Conservation (phyloP, 2,888 invertebrate genomes). For the Calliscelio sp. region DNA sequence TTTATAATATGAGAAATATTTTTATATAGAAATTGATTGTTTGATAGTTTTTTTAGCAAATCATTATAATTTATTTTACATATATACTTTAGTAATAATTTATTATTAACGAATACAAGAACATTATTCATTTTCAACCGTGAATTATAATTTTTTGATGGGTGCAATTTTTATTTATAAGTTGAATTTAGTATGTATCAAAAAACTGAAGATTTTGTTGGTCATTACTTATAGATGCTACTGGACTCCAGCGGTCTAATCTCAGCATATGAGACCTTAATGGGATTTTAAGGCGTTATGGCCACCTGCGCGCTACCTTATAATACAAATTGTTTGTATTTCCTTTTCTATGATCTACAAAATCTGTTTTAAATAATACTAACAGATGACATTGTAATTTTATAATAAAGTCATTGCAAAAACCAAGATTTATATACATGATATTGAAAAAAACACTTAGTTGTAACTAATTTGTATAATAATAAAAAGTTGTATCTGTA, state of each 20-base stretch:
- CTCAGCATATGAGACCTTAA: slow-evolving; percentile 85
- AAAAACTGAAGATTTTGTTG: slow-evolving; percentile 77
- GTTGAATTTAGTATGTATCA: slow-evolving; percentile 59
- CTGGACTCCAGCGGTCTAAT: slow-evolving; percentile 84
- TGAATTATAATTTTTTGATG: neutral
- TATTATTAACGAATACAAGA: too few relatives aligned
- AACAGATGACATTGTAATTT: neutral
- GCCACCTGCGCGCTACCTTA: slow-evolving; percentile 83
- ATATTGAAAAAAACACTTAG: too few relatives aligned
- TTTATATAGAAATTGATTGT: too few relatives aligned
- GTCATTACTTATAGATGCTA: slow-evolving; percentile 85
- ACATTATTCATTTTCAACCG: too few relatives aligned
- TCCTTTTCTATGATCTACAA: slow-evolving; percentile 74
- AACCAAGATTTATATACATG: neutral
- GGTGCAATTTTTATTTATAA: neutral
- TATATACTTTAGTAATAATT: too few relatives aligned
- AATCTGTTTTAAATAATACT: slow-evolving; percentile 14
- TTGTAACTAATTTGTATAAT: too few relatives aligned
- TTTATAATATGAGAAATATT: too few relatives aligned
- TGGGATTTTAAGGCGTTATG: slow-evolving; percentile 85
- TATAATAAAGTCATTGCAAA: neutral
- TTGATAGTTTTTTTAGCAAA: too few relatives aligned
- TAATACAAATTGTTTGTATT: slow-evolving; percentile 83
- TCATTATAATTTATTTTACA: too few relatives aligned
- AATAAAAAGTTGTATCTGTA: too few relatives aligned